Evolutionary conservation across 2,797 vertebrate genomes (phyloP).

Genomic region (Silurus aristotelis): DNA sequence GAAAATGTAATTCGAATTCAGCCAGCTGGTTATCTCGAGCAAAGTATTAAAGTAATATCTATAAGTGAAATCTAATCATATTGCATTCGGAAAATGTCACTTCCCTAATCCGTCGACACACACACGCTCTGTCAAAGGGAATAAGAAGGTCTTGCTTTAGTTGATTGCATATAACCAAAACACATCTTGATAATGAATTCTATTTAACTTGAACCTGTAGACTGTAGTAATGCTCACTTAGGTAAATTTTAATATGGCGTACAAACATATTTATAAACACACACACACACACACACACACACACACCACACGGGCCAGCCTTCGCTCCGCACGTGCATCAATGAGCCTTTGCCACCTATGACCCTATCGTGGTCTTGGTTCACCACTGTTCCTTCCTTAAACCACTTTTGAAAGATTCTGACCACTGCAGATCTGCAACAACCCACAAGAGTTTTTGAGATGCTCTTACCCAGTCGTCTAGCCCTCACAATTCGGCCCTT

Average conservation of each 20-base stretch:
- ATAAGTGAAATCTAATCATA: slow-evolving; percentile 10
- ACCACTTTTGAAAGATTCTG: no score
- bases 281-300: no score
- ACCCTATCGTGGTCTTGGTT: no score
- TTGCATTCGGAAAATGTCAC: slow-evolving; percentile 23
- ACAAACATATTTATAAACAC: no score
- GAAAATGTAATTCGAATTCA: slow-evolving; percentile 14
- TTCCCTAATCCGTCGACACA: not conserved
- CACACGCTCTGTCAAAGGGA: not conserved
- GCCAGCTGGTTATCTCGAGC: not conserved
- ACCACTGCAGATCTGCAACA: no score
- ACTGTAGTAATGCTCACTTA: not conserved
- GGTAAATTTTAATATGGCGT: not conserved
- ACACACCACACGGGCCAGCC: no score
- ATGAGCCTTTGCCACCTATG: no score
- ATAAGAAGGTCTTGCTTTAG: slow-evolving; percentile 13
- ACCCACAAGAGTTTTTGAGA: no score
- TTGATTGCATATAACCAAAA: slow-evolving; percentile 1
- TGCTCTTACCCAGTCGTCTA: no score
- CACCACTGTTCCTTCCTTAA: no score
- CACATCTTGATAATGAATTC: slow-evolving; percentile 11
- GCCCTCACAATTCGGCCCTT: no score
- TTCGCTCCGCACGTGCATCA: no score
- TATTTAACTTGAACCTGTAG: not conserved
- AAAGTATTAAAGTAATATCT: not conserved